Evolutionary conservation across 2,888 invertebrate species (phyloP).

Genomic region (Melinopterus prodromus): DNA sequence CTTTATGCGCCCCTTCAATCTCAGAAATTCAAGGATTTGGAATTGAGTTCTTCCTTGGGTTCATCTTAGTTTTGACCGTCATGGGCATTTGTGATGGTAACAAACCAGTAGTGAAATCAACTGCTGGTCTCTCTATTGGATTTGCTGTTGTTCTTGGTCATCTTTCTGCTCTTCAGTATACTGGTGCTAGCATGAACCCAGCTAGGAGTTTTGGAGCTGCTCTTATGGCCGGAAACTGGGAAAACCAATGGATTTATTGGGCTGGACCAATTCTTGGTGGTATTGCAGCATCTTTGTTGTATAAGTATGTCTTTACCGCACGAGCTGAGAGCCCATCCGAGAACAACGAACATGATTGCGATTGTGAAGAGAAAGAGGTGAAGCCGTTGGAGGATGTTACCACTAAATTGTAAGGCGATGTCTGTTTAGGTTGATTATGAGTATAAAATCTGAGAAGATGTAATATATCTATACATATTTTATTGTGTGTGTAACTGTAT

Average conservation of each 20-base stretch:
- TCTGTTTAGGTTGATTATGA: too few relatives aligned
- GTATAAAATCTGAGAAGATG: too few relatives aligned
- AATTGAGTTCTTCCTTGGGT: slow-evolving; percentile 89
- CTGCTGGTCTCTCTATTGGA: slow-evolving; percentile 88
- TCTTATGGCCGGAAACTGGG: slow-evolving; percentile 77
- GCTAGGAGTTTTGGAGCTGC: slow-evolving; percentile 90
- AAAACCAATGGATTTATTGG: slow-evolving; percentile 92
- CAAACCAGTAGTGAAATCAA: slow-evolving; percentile 80
- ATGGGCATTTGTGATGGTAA: slow-evolving; percentile 86
- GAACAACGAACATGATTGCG: slow-evolving; percentile 62
- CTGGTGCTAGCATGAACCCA: slow-evolving; percentile 93
- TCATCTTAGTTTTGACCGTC: slow-evolving; percentile 87
- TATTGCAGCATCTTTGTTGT: slow-evolving; percentile 77
- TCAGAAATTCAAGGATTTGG: slow-evolving; percentile 84
- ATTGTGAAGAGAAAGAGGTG: slow-evolving; percentile 53
- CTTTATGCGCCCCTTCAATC: slow-evolving; percentile 58
- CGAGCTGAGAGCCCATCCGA: slow-evolving; percentile 59
- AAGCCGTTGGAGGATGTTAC: slow-evolving; percentile 50
- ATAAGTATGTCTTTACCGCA: slow-evolving; percentile 71
- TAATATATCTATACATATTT: too few relatives aligned
- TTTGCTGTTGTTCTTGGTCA: slow-evolving; percentile 87
- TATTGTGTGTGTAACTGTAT: too few relatives aligned
- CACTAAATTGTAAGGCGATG: not conserved
- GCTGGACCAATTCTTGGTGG: slow-evolving; percentile 87
- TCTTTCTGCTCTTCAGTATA: slow-evolving; percentile 82